Base-by-base conservation (phyloP, 1,140 invertebrate genomes). In the Ceratosolen fusciceps region DNA sequence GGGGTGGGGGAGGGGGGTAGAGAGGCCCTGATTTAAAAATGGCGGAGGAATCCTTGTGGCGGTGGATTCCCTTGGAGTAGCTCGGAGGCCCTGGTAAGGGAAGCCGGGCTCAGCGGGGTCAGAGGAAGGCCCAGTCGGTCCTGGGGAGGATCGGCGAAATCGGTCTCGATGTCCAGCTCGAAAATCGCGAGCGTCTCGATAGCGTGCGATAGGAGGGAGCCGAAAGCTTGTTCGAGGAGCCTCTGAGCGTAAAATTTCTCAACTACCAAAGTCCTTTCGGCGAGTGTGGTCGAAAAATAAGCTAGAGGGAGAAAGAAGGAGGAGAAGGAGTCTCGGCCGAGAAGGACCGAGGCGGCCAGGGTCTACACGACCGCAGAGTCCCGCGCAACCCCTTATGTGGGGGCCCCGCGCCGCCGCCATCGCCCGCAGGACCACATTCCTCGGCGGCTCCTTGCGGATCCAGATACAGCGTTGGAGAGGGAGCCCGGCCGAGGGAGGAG, bases 371-470 rank as follows among this genome's bases (percentile, higher is more conserved):
- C 62, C 21, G 47, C n/a, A 58, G 43, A 75, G 62, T 58, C 31
- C 65, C 74, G 62, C 72, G 67, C 79, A 76, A 75, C 71, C 67
- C 73, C 73, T 72, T 74, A 60, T 65, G 60, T 67, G 74, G 65
- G 62, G 74, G 43, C 74, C 74, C 60, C 3, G 37, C 56, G 73
- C 73, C 60, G 47, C 34, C 72, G 39, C n/a, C 39, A 68, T 52
- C 75, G 43, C 83, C 80, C 83, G 86, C 85, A 86, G 84, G 82
- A 88, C 87, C 87, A 82, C 87, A 88, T 88, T 88, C 87, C 87
- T 84, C 77, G 80, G 79, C 80, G 85, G 85, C 82, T 86, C 83
- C 82, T 79, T 82, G 83, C 52, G 52, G 26, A 39, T 49, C 16
- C 68, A 21, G 47, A 47, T 14, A 21, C 8, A 67, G 72, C n/a